Evolutionary conservation across 2,113 vertebrate species (phyloP).

Genomic region (Acanthisitta chloris): DNA sequence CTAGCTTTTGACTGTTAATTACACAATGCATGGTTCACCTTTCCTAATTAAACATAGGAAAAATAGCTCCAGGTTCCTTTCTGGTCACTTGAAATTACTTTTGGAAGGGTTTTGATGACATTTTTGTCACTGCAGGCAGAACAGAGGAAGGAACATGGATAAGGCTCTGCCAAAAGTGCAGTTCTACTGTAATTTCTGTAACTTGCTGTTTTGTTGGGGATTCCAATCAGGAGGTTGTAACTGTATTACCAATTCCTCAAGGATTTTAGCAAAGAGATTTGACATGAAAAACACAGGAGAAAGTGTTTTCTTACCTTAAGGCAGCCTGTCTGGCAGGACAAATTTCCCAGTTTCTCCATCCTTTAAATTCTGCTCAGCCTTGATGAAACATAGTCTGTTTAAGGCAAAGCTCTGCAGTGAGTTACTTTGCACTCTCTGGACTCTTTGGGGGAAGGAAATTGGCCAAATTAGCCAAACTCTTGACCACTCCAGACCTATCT

Average conservation of each 20-base stretch:
- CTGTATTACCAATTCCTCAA: rapidly evolving
- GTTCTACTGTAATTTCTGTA: not conserved
- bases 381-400: not conserved
- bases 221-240: not conserved
- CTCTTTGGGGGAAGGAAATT: not conserved
- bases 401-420: not conserved
- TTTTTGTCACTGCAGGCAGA: not conserved
- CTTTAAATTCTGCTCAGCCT: not conserved
- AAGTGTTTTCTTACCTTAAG: not conserved
- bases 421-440: not conserved
- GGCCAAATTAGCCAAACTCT: not conserved
- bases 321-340: not conserved
- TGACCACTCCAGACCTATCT: not conserved
- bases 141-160: not conserved
- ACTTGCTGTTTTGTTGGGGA: not conserved
- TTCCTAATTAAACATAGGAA: not conserved
- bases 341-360: not conserved
- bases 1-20: not conserved
- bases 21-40: not conserved
- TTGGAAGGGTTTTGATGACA: not conserved
- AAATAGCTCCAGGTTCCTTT: not conserved
- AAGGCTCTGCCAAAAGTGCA: not conserved
- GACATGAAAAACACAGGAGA: not conserved
- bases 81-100: not conserved
- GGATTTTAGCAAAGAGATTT: not conserved